Evolutionary conservation across 2,888 invertebrate species (phyloP).

Genomic region (Archips xylosteana): DNA sequence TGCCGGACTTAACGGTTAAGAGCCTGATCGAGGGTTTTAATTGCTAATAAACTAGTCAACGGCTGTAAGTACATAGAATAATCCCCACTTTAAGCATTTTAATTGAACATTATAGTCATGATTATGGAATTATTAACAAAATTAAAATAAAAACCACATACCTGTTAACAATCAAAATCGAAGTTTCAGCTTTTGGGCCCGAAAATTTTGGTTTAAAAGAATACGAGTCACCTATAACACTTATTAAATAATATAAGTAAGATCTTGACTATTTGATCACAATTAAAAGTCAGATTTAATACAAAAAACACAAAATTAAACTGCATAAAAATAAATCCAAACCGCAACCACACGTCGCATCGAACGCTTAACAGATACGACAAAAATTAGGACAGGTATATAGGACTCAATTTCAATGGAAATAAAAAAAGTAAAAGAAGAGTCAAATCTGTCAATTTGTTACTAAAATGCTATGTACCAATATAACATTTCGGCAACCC

Average conservation of each 20-base stretch:
- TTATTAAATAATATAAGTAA: background rate
- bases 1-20: background rate
- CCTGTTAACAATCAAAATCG: conserved; percentile 35
- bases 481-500: background rate
- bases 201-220: background rate
- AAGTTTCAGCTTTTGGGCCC: conserved; percentile 11
- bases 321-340: conserved; percentile 4
- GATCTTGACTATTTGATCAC: background rate
- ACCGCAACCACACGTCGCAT: conserved; percentile 26
- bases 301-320: conserved; percentile 26
- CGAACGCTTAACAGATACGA: conserved; percentile 7
- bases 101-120: background rate
- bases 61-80: background rate
- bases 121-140: background rate
- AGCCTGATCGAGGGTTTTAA: background rate
- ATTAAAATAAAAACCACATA: conserved; percentile 6
- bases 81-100: background rate
- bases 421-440: background rate
- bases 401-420: background rate
- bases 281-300: conserved; percentile 26
- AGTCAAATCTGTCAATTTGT: background rate
- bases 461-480: conserved; percentile 1
- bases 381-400: background rate
- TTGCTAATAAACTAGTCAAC: background rate
- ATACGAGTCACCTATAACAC: conserved; percentile 5